These are phyloP conservation scores for Ciconia boyciana DNA, from an alignment of 2,113 vertebrate genomes.

Conservation along the genomic window DNA sequence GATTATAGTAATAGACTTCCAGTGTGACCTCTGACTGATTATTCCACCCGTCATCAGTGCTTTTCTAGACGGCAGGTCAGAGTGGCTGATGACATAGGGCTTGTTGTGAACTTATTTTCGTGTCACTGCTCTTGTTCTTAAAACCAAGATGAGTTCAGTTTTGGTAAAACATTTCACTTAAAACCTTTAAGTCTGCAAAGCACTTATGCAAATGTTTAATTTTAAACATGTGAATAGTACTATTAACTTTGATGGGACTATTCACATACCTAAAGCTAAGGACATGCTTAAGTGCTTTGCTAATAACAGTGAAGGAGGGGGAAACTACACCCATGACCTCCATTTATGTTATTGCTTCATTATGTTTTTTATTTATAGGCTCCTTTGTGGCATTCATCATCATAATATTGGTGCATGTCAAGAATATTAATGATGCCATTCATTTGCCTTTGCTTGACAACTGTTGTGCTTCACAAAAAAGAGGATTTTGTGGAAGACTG, in stretches of 20 bases:
- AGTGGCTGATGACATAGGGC: neutral
- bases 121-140: neutral
- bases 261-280: constrained; percentile 13
- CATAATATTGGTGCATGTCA: neutral
- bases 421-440: constrained; percentile 43
- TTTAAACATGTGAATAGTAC: constrained; percentile 22
- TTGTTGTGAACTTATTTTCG: neutral
- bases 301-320: constrained; percentile 43
- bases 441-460: constrained; percentile 32
- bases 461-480: neutral
- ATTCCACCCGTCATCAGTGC: neutral
- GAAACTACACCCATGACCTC: constrained; percentile 47
- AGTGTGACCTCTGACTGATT: neutral
- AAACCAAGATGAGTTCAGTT: neutral
- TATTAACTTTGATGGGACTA: constrained; percentile 29
- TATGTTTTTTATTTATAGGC: constrained; percentile 47
- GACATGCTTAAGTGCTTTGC: constrained; percentile 26
- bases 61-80: neutral
- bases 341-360: constrained; percentile 39
- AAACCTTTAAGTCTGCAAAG: neutral
- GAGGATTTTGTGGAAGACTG: neutral
- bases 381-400: constrained; percentile 23
- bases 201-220: constrained; percentile 51
- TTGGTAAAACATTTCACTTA: neutral
- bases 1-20: neutral